Percentiles rank a stretch among this genome's conserved stretches.
Evolutionary conservation across 2,888 invertebrate genomes (phyloP).

Genomic region (Rhodophaea formosa): DNA sequence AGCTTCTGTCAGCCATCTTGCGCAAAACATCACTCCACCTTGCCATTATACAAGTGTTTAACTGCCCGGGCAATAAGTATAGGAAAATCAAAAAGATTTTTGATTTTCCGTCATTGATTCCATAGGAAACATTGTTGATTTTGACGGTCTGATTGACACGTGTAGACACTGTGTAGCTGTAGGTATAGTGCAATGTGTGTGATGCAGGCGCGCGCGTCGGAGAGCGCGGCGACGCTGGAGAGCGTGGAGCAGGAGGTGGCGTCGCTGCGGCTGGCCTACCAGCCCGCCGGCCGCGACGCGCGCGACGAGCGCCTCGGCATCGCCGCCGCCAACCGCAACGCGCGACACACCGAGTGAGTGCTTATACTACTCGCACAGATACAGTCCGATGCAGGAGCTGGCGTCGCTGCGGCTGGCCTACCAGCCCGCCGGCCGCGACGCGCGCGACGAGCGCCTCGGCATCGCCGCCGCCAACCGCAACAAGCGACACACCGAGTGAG

Average conservation of each 20-base stretch:
- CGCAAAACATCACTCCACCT: too few species aligned
- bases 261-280: constrained; percentile 88
- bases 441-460: constrained; percentile 88
- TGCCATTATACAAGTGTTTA: too few species aligned
- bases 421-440: not conserved
- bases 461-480: constrained; percentile 86
- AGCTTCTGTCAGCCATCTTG: too few species aligned
- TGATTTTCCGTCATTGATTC: too few species aligned
- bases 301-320: constrained; percentile 92
- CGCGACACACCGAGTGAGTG: constrained; percentile 18
- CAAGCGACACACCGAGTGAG: constrained; percentile 19
- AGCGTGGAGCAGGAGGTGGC: constrained; percentile 85
- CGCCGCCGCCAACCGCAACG: constrained; percentile 83
- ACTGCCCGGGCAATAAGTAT: too few species aligned
- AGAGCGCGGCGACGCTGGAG: constrained; percentile 57
- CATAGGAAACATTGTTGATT: too few species aligned
- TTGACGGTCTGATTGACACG: too few species aligned
- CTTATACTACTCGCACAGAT: too few species aligned
- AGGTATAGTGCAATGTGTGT: not conserved
- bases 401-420: too few species aligned
- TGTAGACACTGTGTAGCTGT: too few species aligned
- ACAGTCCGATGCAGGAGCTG: too few species aligned
- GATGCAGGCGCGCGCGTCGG: constrained; percentile 28
- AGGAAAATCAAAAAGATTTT: too few species aligned
- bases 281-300: constrained; percentile 80